Evolutionary conservation across 2,113 vertebrate genomes (phyloP), one percentile per base, ranked within the genome.

Genomic region (Macaca nemestrina): DNA sequence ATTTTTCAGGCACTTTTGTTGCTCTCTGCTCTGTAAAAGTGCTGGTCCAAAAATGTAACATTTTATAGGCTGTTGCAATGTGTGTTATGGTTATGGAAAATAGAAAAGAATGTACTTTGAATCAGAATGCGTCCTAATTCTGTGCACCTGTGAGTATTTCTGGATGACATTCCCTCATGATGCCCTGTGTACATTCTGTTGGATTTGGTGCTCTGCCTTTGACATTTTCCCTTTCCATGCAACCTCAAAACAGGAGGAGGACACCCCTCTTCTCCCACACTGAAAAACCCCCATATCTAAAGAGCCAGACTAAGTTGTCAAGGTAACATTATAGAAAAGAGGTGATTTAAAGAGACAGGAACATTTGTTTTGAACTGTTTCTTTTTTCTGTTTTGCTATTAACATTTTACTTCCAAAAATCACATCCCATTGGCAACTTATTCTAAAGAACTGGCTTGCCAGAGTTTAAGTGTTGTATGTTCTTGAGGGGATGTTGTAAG

Each of bases 241-340:
- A 97, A 94, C 88, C 93, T 94, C 55, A 92, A 97, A 97, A 94
- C 5, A 96, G 4, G 61, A 97, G 94, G 87, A 97, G 97, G 93
- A 97, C 82, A 92, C 64, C 93, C 95, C 93, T 94, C 90, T 95
- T 97, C 88, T 97, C 93, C 96, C 94, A 97, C 50, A 3, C 82
- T 78, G 90, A 97, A 96, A 96, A 97, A 84, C 88, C 93, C 97
- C 95, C 97, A 76, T 64, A 93, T 95, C 95, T 93, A 94, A 97
- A 98, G 81, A 97, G 94, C 86, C 96, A 96, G 97, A 98, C 96
- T 97, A 98, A 98, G 97, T 98, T 98, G 98, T 99, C 98, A 98
- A 98, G 98, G 98, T 98, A 98, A 98, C 98, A 98, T 92, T 96
- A 95, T 80, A 98, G 94, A 97, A 98, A 98, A 98, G 88, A 96